phyloP scores from a whole-genome alignment of 2,113 vertebrate species.

The Zosterops lateralis region DNA sequence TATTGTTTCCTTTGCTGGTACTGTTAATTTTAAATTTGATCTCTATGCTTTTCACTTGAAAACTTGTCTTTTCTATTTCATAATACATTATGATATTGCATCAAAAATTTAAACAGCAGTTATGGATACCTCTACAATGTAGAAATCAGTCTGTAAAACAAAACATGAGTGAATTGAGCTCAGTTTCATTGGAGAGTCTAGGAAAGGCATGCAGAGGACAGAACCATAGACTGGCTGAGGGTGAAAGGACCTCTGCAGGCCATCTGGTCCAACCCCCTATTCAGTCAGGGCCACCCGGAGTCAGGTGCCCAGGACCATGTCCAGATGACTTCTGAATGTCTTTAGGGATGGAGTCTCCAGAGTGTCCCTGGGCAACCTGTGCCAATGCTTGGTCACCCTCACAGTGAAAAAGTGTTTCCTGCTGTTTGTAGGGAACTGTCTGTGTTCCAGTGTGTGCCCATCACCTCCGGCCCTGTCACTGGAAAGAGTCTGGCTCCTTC shows the following conservation, averaged over 20 bases:
- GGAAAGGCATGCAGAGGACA: neutral
- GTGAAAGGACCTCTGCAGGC: neutral
- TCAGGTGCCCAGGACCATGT: neutral
- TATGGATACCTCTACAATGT: neutral
- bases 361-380: neutral
- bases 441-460: neutral
- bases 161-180: neutral
- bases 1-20: neutral
- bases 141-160: neutral
- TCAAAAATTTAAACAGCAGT: neutral
- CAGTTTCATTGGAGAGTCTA: neutral
- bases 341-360: neutral
- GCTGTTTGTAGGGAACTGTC: neutral
- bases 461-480: neutral
- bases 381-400: neutral
- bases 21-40: neutral
- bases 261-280: fast-evolving
- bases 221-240: neutral
- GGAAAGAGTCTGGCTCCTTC: neutral
- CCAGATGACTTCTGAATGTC: neutral
- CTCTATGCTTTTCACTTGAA: neutral
- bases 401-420: neutral
- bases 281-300: neutral
- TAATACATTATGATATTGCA: fast-evolving
- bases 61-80: neutral